Conservation (phyloP, 64 coral and sea anemone species). For the Astreopora myriophthalma region DNA sequence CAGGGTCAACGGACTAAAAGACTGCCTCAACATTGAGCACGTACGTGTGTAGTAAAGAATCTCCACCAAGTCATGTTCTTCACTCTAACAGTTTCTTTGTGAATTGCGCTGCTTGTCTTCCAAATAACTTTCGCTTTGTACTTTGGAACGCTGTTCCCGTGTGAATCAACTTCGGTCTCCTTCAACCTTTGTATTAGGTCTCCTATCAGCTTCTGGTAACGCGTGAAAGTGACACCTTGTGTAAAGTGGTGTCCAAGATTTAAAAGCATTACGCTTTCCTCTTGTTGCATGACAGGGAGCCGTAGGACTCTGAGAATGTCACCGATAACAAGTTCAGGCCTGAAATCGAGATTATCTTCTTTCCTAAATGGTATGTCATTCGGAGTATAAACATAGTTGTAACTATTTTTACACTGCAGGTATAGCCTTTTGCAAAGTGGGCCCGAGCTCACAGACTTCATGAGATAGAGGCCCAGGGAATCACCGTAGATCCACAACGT, state of each 20-base stretch:
- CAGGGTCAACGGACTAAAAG: too few species aligned
- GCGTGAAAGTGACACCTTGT: conserved; percentile 52
- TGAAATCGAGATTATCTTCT: conserved; percentile 61
- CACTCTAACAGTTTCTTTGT: conserved; percentile 29
- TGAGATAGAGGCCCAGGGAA: conserved; percentile 10
- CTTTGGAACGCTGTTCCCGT: not conserved
- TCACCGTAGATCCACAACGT: conserved; percentile 61
- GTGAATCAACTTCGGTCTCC: not conserved
- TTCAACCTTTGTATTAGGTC: conserved; percentile 41
- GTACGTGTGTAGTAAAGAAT: conserved; percentile 80
- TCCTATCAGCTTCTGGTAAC: conserved; percentile 66
- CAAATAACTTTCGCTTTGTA: conserved; percentile 75
- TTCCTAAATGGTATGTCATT: not conserved
- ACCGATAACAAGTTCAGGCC: conserved; percentile 24
- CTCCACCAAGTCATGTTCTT: conserved; percentile 41
- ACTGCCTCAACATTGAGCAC: too few species aligned
- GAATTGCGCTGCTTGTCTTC: conserved; percentile 75
- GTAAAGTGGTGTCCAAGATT: conserved; percentile 73
- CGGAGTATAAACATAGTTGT: conserved; percentile 57
- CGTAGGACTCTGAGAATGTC: conserved; percentile 17
- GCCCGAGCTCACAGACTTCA: not conserved
- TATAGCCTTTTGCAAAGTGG: conserved; percentile 38
- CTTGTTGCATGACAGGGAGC: conserved; percentile 2
- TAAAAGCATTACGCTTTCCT: conserved; percentile 34
- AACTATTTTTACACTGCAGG: not conserved